phyloP scores from a whole-genome alignment of 37 sponge, comb jelly and placozoan genomes.

The Crambe crambe region DNA sequence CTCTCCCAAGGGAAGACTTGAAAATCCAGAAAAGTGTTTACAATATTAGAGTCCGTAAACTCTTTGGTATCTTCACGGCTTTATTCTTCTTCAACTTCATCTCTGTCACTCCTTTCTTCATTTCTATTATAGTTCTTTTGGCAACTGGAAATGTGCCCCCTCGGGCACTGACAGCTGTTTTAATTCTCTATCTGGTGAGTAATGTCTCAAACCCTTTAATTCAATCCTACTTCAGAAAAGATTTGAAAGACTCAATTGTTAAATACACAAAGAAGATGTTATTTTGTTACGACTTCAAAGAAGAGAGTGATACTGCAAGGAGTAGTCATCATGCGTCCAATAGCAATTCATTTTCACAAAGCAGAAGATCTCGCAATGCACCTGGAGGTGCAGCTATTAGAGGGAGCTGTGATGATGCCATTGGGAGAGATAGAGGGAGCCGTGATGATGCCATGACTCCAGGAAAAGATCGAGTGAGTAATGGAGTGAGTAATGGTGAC shows the following conservation, averaged over 20 bases:
- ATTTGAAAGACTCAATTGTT: constrained; percentile 11
- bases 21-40: constrained; percentile 5
- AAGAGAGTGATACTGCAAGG: too few relatives aligned
- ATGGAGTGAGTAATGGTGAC: too few relatives aligned
- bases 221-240: constrained; percentile 38
- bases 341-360: too few relatives aligned
- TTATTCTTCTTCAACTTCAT: constrained; percentile 17
- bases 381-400: too few relatives aligned
- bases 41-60: neutral
- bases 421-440: too few relatives aligned
- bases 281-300: too few relatives aligned
- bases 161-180: neutral
- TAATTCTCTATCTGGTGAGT: constrained; percentile 18
- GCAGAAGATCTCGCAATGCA: too few relatives aligned
- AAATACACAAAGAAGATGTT: neutral
- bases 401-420: too few relatives aligned
- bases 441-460: too few relatives aligned
- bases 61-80: constrained; percentile 29
- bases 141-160: constrained; percentile 10
- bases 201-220: constrained; percentile 38
- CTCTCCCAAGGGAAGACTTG: neutral
- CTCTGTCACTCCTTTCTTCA: constrained; percentile 8
- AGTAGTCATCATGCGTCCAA: too few relatives aligned
- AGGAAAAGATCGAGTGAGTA: too few relatives aligned
- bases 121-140: neutral